phyloP scores from a whole-genome alignment of 2,113 vertebrate genomes.

The Nicator chloris region DNA sequence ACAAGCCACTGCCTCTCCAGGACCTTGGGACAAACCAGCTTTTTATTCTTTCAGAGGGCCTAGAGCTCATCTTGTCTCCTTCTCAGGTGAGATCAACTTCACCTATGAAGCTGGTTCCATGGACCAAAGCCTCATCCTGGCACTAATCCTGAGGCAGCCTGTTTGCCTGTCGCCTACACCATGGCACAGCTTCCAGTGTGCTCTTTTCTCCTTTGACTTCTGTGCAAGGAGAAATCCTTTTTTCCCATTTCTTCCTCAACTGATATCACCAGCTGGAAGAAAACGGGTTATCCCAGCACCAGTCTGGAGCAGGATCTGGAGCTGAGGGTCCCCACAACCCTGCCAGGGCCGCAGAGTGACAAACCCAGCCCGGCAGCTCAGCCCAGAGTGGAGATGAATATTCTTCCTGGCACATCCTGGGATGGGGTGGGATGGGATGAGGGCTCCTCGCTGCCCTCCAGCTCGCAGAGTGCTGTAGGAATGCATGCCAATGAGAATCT shows the following conservation, averaged over 20 bases:
- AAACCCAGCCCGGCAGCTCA: background rate
- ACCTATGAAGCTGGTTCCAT: background rate
- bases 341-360: background rate
- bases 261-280: background rate
- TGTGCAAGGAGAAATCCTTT: background rate
- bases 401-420: background rate
- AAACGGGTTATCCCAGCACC: background rate
- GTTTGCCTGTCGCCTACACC: background rate
- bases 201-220: background rate
- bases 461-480: background rate
- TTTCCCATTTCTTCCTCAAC: background rate
- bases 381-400: rapidly evolving
- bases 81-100: background rate
- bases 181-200: background rate
- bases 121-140: background rate
- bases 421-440: background rate
- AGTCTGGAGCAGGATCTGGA: background rate
- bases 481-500: background rate
- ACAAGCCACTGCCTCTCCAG: rapidly evolving
- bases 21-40: background rate
- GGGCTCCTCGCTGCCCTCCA: background rate
- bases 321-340: background rate
- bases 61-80: background rate
- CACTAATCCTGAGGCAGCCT: background rate
- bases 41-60: background rate